These are phyloP conservation scores for Microtus ochrogaster DNA, from an alignment of 2,113 vertebrate genomes.

Conservation along the genomic window DNA sequence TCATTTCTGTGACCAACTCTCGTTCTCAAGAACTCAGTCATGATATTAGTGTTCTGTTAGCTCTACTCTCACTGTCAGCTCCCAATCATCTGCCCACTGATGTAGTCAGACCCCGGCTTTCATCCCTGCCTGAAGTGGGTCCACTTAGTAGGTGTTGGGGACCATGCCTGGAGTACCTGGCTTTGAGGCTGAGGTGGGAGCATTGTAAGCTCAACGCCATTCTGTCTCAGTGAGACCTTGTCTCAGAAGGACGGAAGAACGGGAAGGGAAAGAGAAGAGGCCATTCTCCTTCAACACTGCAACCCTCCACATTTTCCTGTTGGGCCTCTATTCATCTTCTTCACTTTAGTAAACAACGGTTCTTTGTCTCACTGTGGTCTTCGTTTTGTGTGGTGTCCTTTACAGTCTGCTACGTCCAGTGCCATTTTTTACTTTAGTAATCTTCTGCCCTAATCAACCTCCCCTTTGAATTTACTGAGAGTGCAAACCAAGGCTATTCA, in stretches of 20 bases:
- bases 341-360: background rate
- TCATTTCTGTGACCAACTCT: background rate
- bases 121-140: too few species aligned
- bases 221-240: background rate
- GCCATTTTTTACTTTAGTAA: background rate
- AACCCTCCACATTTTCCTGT: background rate
- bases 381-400: background rate
- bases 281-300: background rate
- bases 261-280: background rate
- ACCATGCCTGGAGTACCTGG: too few species aligned
- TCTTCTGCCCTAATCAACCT: background rate
- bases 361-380: background rate
- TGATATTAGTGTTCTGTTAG: background rate
- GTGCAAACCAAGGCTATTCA: background rate
- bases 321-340: background rate
- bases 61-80: background rate
- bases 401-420: background rate
- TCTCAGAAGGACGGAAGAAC: background rate
- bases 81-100: background rate
- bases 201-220: background rate
- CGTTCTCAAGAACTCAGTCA: background rate
- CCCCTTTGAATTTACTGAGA: background rate
- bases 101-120: background rate
- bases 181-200: background rate
- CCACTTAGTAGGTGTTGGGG: too few species aligned